Evolutionary conservation across 1,140 invertebrate genomes (phyloP).

Genomic region (Microplitis demolitor): DNA sequence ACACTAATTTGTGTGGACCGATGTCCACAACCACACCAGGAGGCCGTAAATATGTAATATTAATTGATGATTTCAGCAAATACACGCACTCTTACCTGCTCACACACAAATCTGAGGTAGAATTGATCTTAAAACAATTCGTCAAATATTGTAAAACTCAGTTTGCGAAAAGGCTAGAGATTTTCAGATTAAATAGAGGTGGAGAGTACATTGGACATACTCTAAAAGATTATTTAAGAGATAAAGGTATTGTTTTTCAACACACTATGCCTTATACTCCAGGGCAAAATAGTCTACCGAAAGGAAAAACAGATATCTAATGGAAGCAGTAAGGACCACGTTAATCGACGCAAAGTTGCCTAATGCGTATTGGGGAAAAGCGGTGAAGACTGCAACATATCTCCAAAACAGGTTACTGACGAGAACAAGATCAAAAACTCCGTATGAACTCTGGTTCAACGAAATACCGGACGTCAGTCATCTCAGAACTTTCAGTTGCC

Average conservation of each 20-base stretch:
- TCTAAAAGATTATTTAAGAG: neutral
- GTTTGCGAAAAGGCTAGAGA: neutral
- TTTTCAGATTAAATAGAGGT: neutral
- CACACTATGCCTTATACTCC: neutral
- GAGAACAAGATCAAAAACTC: neutral
- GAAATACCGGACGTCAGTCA: conserved; percentile 40
- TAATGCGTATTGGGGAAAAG: too few species aligned
- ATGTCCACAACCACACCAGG: neutral
- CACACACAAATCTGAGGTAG: neutral
- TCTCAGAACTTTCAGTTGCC: conserved; percentile 46
- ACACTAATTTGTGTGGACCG: neutral
- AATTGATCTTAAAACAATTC: neutral
- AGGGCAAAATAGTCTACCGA: neutral
- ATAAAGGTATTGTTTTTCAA: neutral
- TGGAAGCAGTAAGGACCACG: too few species aligned
- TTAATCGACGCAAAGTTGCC: neutral
- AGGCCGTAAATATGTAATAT: neutral
- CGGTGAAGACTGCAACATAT: conserved; percentile 3
- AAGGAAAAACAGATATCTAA: neutral
- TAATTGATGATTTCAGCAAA: neutral
- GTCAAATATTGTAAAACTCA: neutral
- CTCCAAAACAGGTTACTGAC: neutral
- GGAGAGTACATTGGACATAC: neutral
- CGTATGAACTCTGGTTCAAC: conserved; percentile 35
- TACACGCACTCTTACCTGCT: neutral